Conservation (phyloP, 2,888 invertebrate genomes). For the Cerceris ruficornis region DNA sequence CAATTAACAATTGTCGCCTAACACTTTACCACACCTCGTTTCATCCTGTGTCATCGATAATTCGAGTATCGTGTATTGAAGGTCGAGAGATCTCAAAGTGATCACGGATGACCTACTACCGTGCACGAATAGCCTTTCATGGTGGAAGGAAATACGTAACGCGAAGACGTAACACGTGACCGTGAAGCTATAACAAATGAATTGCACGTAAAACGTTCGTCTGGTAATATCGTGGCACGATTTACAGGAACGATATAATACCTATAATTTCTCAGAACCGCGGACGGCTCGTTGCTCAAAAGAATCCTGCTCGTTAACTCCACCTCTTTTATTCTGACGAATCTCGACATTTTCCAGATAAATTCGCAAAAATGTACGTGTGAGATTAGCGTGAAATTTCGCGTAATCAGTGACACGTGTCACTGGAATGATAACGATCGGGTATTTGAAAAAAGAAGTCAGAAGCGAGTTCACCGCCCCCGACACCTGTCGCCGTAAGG, state of each 20-base stretch:
- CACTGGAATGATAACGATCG: slow-evolving; percentile 20
- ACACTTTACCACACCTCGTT: too few relatives aligned
- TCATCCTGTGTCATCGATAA: background rate
- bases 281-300: background rate
- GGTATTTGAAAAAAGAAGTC: background rate
- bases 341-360: background rate
- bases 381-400: background rate
- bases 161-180: slow-evolving; percentile 65
- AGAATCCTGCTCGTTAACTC: background rate
- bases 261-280: background rate
- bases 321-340: background rate
- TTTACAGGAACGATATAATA: slow-evolving; percentile 49
- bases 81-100: slow-evolving; percentile 45
- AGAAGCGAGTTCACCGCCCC: slow-evolving; percentile 9
- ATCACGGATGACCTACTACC: slow-evolving; percentile 59
- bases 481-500: background rate
- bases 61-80: slow-evolving; percentile 39
- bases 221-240: slow-evolving; percentile 34
- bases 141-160: slow-evolving; percentile 62
- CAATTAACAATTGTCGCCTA: too few relatives aligned
- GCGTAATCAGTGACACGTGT: slow-evolving; percentile 7
- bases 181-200: slow-evolving; percentile 63
- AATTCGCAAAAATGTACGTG: background rate
- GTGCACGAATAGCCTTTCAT: slow-evolving; percentile 52
- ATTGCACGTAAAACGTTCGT: slow-evolving; percentile 56